Base-by-base conservation (phyloP, 1,140 invertebrate species). In the Bombyx mandarina region DNA sequence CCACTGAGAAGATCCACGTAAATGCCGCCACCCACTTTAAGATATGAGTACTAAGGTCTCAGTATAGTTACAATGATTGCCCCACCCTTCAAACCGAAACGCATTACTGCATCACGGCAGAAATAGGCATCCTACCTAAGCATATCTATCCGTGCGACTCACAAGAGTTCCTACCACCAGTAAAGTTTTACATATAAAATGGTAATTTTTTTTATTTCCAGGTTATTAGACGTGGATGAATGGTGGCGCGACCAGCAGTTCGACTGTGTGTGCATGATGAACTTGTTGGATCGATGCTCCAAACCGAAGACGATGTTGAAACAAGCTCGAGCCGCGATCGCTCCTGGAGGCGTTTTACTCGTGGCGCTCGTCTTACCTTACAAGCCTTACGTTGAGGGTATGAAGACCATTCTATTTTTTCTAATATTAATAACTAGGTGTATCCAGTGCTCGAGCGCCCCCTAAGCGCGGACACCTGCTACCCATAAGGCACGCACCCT, bases 201-300 rank as follows among this genome's bases (percentile, higher is more conserved):
- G 62, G 42, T 65, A 58, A 35, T 3, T 35, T 5, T 35, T 5
- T 35, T 35, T 35, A 35, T 35, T 89, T 90, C 45, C 84, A 97
- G 94, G 52, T 82, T 97, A 5, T 79, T 97, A 18, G 94, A 95
- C 58, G 90, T 93, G 1, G 91, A 95, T 26, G 83, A 89, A 4
- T 98, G 96, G 96, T 80, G 85, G 70, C 71, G 82, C n/a, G 66
- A 84, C 2, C 79, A 88, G 22, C 82, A 90, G 44, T 98, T 93
- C 86, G 93, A 96, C 71, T 90, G 97, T 48, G 93, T 98, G 55
- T 91, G 93, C 55, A 97, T 95, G 82, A 82, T 98, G 43, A 99
- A 98, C 85, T 88, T 99, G 6, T 85, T 99, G 59, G 97, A 99
- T 85, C 91, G 97, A 55, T 98, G 96, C 88, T 93, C 94, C 75